phyloP scores from a whole-genome alignment of 1,140 invertebrate genomes.

The Anastatus disparis region DNA sequence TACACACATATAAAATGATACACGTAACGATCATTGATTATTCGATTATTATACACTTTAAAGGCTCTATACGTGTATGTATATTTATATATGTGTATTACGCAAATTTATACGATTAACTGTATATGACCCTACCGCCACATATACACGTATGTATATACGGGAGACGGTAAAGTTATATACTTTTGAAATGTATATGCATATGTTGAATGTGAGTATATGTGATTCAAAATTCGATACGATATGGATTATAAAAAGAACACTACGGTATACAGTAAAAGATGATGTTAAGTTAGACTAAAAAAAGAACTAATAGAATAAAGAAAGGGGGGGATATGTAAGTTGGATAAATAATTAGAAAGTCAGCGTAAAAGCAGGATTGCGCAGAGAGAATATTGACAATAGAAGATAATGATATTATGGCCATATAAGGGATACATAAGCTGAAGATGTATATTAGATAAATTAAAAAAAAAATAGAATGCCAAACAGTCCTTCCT shows the following conservation, averaged over 20 bases:
- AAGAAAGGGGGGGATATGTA: too few relatives aligned
- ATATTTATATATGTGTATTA: too few relatives aligned
- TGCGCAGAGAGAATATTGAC: conserved; percentile 48
- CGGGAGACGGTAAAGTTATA: too few relatives aligned
- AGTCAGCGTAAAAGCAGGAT: conserved; percentile 51
- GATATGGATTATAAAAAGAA: too few relatives aligned
- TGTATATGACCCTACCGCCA: too few relatives aligned
- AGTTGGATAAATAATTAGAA: conserved; percentile 46
- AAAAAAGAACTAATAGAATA: too few relatives aligned
- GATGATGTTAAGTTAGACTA: too few relatives aligned
- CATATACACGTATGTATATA: too few relatives aligned
- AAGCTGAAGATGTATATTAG: conserved; percentile 42
- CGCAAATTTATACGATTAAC: too few relatives aligned
- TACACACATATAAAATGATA: not conserved
- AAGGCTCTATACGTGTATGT: too few relatives aligned
- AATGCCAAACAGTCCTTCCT: conserved; percentile 24
- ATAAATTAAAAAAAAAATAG: too few relatives aligned
- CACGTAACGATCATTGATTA: conserved; percentile 25
- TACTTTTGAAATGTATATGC: not conserved
- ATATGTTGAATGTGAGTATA: not conserved
- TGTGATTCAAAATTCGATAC: not conserved
- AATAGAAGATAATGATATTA: conserved; percentile 43
- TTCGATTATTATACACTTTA: too few relatives aligned
- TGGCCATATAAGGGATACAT: conserved; percentile 28
- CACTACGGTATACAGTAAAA: not conserved